Evolutionary conservation across 2,113 vertebrate species (phyloP), one percentile per base, ranked within the genome.

Genomic region (Arothron firmamentum): DNA sequence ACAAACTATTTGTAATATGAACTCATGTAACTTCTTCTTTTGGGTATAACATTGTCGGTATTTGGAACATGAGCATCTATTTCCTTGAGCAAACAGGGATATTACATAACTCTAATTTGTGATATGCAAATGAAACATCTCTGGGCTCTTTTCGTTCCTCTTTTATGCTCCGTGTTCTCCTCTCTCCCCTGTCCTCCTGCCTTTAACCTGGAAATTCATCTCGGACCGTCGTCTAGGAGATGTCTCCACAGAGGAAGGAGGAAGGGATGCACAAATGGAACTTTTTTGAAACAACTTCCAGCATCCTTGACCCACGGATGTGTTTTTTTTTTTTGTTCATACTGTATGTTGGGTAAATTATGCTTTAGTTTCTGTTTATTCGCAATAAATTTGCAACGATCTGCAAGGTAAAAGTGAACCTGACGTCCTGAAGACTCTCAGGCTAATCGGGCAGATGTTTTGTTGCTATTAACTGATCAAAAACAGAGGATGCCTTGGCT

Each of bases 41-140:
- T 65, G 38, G 21, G 17, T 52, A 62, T 15, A 52, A 51, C 43
- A 31, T 38, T 57, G 48, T 55, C 61, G 38, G 61, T 53, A 43
- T 52, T 51, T 49, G 47, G 25, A 69, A 67, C 20, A 65, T 59
- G 42, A 69, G 19, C 28, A 56, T 13, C 17, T 56, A 47, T 65
- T 59, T 55, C 59, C 70, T 60, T 14, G 54, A 65, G 70, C 63
- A 61, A 62, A 28, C 9, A 60, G 59, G 1, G 41, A 52, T 59
- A 54, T 62, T 61, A 75, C 28, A 67, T 67, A 62, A 75, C 52
- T 16, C n/a, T 62, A 55, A 70, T 80, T 52, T 59, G 61, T 60
- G 61, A 61, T 65, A 68, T 62, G 59, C 56, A 74, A 75, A 73
- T 70, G 18, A 47, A 17, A 45, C 43, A 45, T 45, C 43, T 45